Evolutionary conservation across 2,888 invertebrate species (phyloP).

Genomic region (Phyllotreta striolata): DNA sequence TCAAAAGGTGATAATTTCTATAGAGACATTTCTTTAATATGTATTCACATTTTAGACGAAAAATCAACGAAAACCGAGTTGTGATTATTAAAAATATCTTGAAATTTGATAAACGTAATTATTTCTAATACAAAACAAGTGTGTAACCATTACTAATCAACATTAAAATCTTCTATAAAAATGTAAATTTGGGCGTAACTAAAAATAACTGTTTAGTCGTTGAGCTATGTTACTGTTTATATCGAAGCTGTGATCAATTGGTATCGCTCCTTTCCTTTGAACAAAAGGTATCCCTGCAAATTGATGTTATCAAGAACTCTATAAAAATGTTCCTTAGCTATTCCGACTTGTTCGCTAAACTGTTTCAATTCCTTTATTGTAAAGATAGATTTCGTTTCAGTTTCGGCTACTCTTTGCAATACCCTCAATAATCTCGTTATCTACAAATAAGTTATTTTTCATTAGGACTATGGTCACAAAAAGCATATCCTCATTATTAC

Average conservation of each 20-base stretch:
- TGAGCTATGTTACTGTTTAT: no score
- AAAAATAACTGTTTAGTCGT: no score
- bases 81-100: conserved; percentile 31
- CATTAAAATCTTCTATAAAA: no score
- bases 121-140: no score
- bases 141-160: no score
- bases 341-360: conserved; percentile 71
- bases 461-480: not conserved
- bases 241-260: conserved; percentile 47
- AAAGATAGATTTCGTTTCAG: conserved; percentile 75
- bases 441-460: conserved; percentile 59
- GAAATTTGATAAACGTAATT: not conserved
- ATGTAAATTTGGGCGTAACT: no score
- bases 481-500: not conserved
- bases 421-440: conserved; percentile 76
- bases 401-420: conserved; percentile 72
- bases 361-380: conserved; percentile 78
- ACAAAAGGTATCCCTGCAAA: conserved; percentile 83
- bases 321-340: conserved; percentile 71
- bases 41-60: conserved; percentile 40
- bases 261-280: conserved; percentile 68
- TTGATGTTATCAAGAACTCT: conserved; percentile 82
- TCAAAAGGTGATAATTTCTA: conserved; percentile 40
- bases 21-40: conserved; percentile 41
- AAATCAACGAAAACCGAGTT: conserved; percentile 45